Conservation (phyloP, 2,888 invertebrate genomes). For the Hydroisotoma schaefferi region DNA sequence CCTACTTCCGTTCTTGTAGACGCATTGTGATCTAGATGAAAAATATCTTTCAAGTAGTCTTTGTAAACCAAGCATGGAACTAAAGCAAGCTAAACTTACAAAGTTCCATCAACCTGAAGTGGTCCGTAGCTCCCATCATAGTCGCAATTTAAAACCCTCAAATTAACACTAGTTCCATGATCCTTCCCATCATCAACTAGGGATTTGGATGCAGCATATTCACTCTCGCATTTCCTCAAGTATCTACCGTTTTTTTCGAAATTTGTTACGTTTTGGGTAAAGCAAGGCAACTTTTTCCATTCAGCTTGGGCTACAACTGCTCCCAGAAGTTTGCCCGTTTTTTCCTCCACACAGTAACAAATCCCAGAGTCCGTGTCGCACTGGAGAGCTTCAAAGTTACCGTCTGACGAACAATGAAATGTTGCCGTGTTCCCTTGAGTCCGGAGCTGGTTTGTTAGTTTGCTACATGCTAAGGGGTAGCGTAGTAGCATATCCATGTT, state of each 20-base stretch:
- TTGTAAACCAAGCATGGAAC: not conserved
- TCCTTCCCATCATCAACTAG: slow-evolving; percentile 58
- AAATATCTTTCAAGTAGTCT: slow-evolving; percentile 3
- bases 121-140: slow-evolving; percentile 64
- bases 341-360: slow-evolving; percentile 66
- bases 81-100: slow-evolving; percentile 7
- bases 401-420: slow-evolving; percentile 63
- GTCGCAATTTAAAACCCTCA: slow-evolving; percentile 60
- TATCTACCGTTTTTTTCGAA: slow-evolving; percentile 59
- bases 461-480: slow-evolving; percentile 39
- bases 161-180: slow-evolving; percentile 62
- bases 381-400: slow-evolving; percentile 67
- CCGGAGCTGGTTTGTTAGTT: slow-evolving; percentile 29
- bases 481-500: too few species aligned
- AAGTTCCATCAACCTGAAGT: slow-evolving; percentile 15
- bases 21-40: slow-evolving; percentile 54
- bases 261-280: slow-evolving; percentile 53
- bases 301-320: slow-evolving; percentile 59
- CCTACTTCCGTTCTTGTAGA: slow-evolving; percentile 60
- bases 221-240: slow-evolving; percentile 65
- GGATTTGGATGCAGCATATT: slow-evolving; percentile 57
- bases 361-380: slow-evolving; percentile 60
- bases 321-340: slow-evolving; percentile 59
- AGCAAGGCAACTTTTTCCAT: slow-evolving; percentile 61
- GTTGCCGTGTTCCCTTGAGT: slow-evolving; percentile 53